A percentile compares a stretch with the other conserved stretches of the same genome.
Evolutionary conservation across 2,797 vertebrate species (phyloP).

Genomic region (Emys orbicularis): DNA sequence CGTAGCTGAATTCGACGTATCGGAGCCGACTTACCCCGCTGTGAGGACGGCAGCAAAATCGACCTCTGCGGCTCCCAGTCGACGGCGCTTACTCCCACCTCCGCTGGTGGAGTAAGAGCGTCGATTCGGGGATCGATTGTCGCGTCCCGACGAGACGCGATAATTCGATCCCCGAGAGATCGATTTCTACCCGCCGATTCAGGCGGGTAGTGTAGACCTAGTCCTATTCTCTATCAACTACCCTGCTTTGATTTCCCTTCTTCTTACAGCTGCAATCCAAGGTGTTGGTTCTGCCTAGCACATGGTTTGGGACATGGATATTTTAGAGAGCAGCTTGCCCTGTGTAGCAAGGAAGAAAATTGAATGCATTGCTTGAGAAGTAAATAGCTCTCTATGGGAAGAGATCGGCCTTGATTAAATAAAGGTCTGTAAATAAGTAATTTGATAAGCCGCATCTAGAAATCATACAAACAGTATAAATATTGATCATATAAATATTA

Average conservation of each 20-base stretch:
- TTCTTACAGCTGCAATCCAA: constrained; percentile 28
- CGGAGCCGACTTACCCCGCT: too few species aligned
- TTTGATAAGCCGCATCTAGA: background rate
- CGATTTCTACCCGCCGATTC: too few species aligned
- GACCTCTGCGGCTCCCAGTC: too few species aligned
- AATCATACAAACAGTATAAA: accelerated
- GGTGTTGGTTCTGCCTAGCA: background rate
- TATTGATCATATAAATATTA: background rate
- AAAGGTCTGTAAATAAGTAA: background rate
- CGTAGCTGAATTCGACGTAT: too few species aligned
- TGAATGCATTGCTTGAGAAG: background rate
- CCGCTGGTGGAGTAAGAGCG: too few species aligned
- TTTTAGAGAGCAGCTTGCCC: background rate
- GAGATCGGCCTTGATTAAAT: accelerated
- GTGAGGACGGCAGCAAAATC: too few species aligned
- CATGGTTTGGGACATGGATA: background rate
- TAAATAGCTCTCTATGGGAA: background rate
- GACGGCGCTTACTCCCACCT: too few species aligned
- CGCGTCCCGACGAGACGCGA: too few species aligned
- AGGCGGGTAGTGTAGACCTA: too few species aligned
- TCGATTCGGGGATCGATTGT: too few species aligned
- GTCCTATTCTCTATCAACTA: accelerated
- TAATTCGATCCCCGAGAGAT: too few species aligned
- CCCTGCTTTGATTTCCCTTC: background rate
- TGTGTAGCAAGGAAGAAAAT: background rate